Evolutionary conservation across 1,140 invertebrate species (phyloP), one percentile per base, ranked within the genome.

Genomic region (Aphis craccivora): DNA sequence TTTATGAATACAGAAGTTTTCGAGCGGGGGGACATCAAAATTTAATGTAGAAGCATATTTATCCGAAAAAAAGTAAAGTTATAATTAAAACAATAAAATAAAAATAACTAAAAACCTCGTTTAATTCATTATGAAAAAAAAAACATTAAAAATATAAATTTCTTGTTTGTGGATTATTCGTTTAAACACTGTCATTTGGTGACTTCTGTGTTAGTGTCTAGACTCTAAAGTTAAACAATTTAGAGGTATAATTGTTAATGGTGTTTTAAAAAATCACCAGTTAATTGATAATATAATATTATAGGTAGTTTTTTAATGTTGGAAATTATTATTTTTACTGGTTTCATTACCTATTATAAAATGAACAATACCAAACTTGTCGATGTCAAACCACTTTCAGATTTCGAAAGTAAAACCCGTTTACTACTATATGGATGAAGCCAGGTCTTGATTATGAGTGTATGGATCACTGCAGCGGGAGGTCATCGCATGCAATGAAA

Each of bases 391-490:
- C 86, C 86, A 87, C 86, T 87, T 87, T 87, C 86, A n/a, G 86
- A 87, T 87, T 87, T 87, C 86, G 86, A 87, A 87, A 87, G 86
- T 51, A 87, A 87, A 87, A 87, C 86, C 86, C 45, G 86, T 87
- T 87, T 87, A 35, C 30, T 30, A 51, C 45, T 30, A 88, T 22
- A 35, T 51, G 86, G 45, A 51, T 18, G 45, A 30, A 25, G 43
- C 43, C 37, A 14, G 23, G 40, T 86, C 23, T 86, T 23, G 86
- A 20, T 30, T 43, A 87, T 14, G 40, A 37, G 83, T 87, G n/a
- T 87, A 48, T 43, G 9, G 23, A 30, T 0, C 30, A 87, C 86
- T 35, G 87, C 45, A n/a, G 86, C 45, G 23, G 87, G 87, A 89
- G 87, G 87, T 89, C 87, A 89, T 51, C 87, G 35, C 87, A 53